Percentiles rank a stretch among this genome's conserved stretches.
Evolutionary conservation across 2,888 invertebrate genomes (phyloP).

Genomic region (Hypomecis punctinalis): DNA sequence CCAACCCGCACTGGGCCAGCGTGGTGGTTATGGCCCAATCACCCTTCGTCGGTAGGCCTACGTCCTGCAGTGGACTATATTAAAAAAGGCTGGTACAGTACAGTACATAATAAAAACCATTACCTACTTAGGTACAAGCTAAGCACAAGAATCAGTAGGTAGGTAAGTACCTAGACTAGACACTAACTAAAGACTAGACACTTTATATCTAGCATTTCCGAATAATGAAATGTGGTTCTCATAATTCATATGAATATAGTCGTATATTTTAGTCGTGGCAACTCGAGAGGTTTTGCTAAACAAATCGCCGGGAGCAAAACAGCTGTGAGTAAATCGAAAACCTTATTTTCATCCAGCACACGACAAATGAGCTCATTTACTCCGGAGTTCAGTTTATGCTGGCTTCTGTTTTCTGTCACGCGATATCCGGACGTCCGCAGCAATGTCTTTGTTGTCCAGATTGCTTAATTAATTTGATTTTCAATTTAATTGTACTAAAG

Average conservation of each 20-base stretch:
- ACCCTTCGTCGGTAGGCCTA: too few relatives aligned
- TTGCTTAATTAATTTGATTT: constrained; percentile 63
- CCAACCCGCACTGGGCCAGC: too few relatives aligned
- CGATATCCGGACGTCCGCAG: constrained; percentile 59
- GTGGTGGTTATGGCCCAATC: too few relatives aligned
- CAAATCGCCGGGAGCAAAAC: constrained; percentile 14
- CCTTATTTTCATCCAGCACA: constrained; percentile 23
- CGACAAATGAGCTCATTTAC: constrained; percentile 38
- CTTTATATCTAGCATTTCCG: too few relatives aligned
- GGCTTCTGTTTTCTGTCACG: constrained; percentile 48
- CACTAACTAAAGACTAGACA: too few relatives aligned
- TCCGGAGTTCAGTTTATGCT: constrained; percentile 26
- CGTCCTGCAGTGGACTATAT: too few relatives aligned
- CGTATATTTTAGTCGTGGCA: background rate
- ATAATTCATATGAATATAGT: background rate
- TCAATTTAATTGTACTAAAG: constrained; percentile 48
- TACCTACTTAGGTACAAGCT: too few relatives aligned
- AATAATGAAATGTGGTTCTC: too few relatives aligned
- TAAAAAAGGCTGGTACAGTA: too few relatives aligned
- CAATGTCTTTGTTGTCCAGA: constrained; percentile 58
- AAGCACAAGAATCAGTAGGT: too few relatives aligned
- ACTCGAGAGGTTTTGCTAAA: constrained; percentile 2
- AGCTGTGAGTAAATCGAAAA: constrained; percentile 19
- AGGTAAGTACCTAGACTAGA: too few relatives aligned
- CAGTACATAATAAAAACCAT: too few relatives aligned